Base-by-base conservation (phyloP, 30 jellyfish, hydroid and myxozoan species). In the Chrysaora quinquecirrha region DNA sequence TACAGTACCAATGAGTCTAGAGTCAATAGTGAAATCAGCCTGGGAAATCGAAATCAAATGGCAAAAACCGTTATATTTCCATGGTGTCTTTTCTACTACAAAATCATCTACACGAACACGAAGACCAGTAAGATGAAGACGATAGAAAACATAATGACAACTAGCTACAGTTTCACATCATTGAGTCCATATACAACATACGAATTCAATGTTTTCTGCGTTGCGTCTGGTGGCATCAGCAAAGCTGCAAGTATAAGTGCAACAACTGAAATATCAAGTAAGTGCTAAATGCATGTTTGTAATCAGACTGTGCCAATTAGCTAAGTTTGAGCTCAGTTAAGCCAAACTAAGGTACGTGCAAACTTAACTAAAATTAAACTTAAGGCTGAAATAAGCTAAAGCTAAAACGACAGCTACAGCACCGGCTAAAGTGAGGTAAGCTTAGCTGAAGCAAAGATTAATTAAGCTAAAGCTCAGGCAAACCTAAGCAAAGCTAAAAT, bases 21-120 rank as follows among this genome's bases (percentile, higher is more conserved):
- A 1, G 35, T 29, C 82, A 12, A 47, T 31, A 12, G 82, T 48
- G 1, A 1, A 19, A 21, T 79, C 90, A 28, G 69, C 90, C 16
- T 64, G 82, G 77, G 61, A 30, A 25, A 49, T 79, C 30, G 3
- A 48, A 16, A 25, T 79, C 18, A 65, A 7, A 18, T 79, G 90
- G 90, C n/a, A 6, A 2, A 47, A 49, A 35, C 90, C 90, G 1
- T 25, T 1, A 14, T 33, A 0, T 0, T 43, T 43, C 22, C 61
- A 79, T 50, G 90, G 90, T 24, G 83, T 23, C 24, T 34, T 79
- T 38, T 43, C 71, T 16, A 72, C 31, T 78, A 78, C 43, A 38
- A 78, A 7, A 21, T 78, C 33, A 30, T 19, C 58, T 43, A 43
- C 58, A 43, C 58, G 16, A 43, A 43, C 16, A 43, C 58, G 58